Percentiles rank a stretch among this genome's conserved stretches.
Evolutionary conservation across 2,113 vertebrate genomes (phyloP).

Genomic region (Pelodiscus sinensis): DNA sequence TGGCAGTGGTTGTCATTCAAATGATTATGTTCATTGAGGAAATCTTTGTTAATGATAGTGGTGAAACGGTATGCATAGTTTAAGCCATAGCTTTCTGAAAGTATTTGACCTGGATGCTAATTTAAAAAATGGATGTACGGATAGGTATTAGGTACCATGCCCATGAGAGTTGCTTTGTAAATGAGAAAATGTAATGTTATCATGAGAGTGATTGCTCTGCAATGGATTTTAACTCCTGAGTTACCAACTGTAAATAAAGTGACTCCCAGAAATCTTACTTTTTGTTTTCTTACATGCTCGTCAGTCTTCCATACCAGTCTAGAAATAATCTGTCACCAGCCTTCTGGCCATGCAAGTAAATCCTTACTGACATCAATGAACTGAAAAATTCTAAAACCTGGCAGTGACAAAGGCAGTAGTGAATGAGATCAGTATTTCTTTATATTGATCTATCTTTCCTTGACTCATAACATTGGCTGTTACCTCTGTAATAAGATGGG

Average conservation of each 20-base stretch:
- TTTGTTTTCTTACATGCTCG: constrained; percentile 60
- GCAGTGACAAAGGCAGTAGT: constrained; percentile 69
- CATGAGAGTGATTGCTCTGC: neutral
- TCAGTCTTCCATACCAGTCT: constrained; percentile 48
- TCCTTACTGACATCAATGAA: constrained; percentile 66
- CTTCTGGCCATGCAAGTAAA: constrained; percentile 60
- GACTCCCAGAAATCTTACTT: constrained; percentile 33
- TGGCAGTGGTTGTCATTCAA: constrained; percentile 38
- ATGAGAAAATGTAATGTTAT: neutral
- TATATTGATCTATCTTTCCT: constrained; percentile 65
- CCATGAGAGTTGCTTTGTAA: neutral
- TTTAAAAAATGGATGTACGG: neutral
- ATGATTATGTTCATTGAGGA: constrained; percentile 64
- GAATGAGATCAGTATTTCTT: constrained; percentile 68
- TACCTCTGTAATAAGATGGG: constrained; percentile 36
- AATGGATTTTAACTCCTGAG: constrained; percentile 27
- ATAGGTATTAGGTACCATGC: neutral
- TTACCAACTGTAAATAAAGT: constrained; percentile 14
- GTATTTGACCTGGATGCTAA: neutral
- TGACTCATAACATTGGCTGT: constrained; percentile 39
- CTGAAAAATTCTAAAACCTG: constrained; percentile 64
- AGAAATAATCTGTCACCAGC: constrained; percentile 57
- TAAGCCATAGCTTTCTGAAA: constrained; percentile 36
- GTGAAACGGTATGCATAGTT: constrained; percentile 15
- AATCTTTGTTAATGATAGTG: constrained; percentile 40